Evolutionary conservation across 1,140 invertebrate species (phyloP).

Genomic region (Lycorma delicatula): DNA sequence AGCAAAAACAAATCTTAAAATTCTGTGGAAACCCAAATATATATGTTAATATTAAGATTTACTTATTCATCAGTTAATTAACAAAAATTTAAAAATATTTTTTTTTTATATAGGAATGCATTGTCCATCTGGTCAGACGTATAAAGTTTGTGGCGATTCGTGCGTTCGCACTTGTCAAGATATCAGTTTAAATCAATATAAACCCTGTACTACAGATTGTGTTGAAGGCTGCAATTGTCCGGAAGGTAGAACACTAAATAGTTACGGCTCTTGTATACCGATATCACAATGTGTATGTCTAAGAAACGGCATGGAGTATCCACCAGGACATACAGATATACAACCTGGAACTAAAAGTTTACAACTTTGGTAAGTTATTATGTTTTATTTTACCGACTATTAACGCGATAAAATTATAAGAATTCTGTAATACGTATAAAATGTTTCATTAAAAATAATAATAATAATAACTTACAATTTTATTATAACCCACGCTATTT

Average conservation of each 20-base stretch:
- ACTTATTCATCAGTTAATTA: too few relatives aligned
- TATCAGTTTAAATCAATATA: conserved; percentile 36
- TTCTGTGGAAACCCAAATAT: too few relatives aligned
- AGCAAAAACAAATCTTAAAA: too few relatives aligned
- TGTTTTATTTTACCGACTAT: too few relatives aligned
- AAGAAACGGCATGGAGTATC: conserved; percentile 61
- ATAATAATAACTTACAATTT: too few relatives aligned
- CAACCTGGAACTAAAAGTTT: conserved; percentile 51
- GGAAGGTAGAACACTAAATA: conserved; percentile 58
- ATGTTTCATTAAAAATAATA: too few relatives aligned
- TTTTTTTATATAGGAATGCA: conserved; percentile 45
- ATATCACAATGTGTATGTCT: conserved; percentile 66
- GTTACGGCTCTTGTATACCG: conserved; percentile 63
- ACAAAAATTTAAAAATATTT: too few relatives aligned
- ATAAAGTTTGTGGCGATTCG: conserved; percentile 67
- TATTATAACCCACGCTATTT: too few relatives aligned
- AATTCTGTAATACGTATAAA: too few relatives aligned
- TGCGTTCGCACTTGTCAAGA: conserved; percentile 63
- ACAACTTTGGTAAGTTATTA: conserved; percentile 56
- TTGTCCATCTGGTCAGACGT: conserved; percentile 68
- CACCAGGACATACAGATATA: conserved; percentile 63
- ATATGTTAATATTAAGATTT: too few relatives aligned
- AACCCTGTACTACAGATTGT: conserved; percentile 51
- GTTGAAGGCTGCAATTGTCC: conserved; percentile 86
- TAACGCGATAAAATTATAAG: too few relatives aligned